Base-by-base conservation (phyloP, 1,140 invertebrate genomes). In the Saccostrea glomerata region DNA sequence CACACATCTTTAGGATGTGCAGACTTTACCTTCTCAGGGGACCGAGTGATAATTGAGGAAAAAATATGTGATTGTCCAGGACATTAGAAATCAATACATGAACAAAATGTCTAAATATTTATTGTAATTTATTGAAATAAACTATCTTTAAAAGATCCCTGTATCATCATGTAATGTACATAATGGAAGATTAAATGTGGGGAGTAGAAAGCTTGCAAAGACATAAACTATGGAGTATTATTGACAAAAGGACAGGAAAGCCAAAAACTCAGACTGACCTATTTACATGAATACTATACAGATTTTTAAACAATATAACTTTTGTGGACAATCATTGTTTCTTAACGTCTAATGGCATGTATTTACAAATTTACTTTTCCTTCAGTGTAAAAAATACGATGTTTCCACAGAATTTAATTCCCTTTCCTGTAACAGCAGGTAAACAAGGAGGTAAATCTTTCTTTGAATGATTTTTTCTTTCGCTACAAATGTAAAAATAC, bases 31-130 rank as follows among this genome's bases (percentile, higher is more conserved):
- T 40, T 40, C 17, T 25, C 23, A 20, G 73, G 77, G 15, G 73
- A 54, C n/a, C 56, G 56, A 36, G 70, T 87, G 2, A 60, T 36
- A 20, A 82, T 87, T n/a, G 30, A 25, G 15, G 86, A 87, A 73
- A 82, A 23, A 58, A 87, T 87, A 55, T 87, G 86, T 82, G 86
- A 87, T 54, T 87, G 86, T 30, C 86, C 86, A 40, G 70, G 70
- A 77, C 70, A 77, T 77, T 77, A 23, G 13, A 20, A 13, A 12
- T 20, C 17, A 63, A 6, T n/a, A 20, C n/a, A 63, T 63, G 15
- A 77, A 30, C 23, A 30, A 77, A 77, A 36, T 30, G 30, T 11
- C 1, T 30, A 1, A 7, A 47, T 47, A 30, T 30, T 77, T 3
- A 36, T 15, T 77, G 70, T 30, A 77, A 77, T 77, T 30, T 36